Evolutionary conservation across 2,888 invertebrate genomes (phyloP), one percentile per base, ranked within the genome.

Genomic region (Pachydiplax longipennis): DNA sequence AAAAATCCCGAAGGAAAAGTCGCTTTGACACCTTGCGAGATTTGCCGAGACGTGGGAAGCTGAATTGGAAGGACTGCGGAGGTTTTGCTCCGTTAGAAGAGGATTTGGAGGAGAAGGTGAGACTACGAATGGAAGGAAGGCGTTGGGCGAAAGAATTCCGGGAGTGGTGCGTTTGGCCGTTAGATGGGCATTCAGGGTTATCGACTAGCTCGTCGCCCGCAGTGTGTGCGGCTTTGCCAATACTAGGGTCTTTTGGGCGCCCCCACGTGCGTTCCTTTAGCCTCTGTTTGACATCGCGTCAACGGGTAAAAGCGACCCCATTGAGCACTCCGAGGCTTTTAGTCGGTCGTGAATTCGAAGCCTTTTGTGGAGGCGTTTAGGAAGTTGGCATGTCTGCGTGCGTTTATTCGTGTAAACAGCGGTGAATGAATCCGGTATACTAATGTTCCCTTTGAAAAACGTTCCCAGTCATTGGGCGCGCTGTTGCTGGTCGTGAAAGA

Each of bases 171-270:
- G 83, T 25, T 48, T 83, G 58, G 53, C 25, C 44, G 83, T 83
- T 48, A 83, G 83, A 83, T 58, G 83, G 83, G 58, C 53, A 83
- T 83, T 58, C 83, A 83, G 31, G 83, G 83, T 83, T 83, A 83
- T 83, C 83, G 83, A 83, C 83, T 58, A 48, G 18, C 15, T 12
- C 73, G 73, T 31, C 31, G 65, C 65, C 61, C 25, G 15, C 82
- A 53, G 25, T 80, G 80, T 35, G 87, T 22, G 87, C 37, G 31
- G 73, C 73, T 73, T 31, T 31, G 73, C 73, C 73, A 73, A 73
- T 73, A 73, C 73, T 73, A 2, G 22, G 65, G 65, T 65, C 65
- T 25, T 65, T n/a, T n/a, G 65, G 65, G n/a, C 65, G 25, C n/a
- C 65, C 65, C 73, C 31, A 31, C 73, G 31, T 73, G 73, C 31